Evolutionary conservation across 2,113 vertebrate species (phyloP), one percentile per base, ranked within the genome.

Genomic region (Porphyrio hochstetteri): DNA sequence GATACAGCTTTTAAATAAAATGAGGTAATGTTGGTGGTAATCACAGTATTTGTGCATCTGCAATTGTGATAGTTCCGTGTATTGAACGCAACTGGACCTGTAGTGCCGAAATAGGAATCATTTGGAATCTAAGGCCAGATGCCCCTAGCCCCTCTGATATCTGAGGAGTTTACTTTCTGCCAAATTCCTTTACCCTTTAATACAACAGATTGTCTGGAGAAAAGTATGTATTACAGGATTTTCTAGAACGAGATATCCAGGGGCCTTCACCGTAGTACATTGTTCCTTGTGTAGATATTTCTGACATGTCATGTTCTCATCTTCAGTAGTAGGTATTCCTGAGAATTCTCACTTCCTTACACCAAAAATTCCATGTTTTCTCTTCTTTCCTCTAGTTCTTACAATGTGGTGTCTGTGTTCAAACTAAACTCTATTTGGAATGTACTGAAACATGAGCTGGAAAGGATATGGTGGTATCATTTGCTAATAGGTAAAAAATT

Each of bases 251-350:
- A 36, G 23, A 52, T 33, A 28, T 4, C 20, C 40, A 13, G 56
- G 7, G 2, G 9, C 84, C 11, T 5, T 87, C 55, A 10, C 13
- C 55, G 75, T 67, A 57, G 33, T 48, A 57, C 4, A 13, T 46
- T 69, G 18, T 69, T 40, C 14, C 35, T 77, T 6, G 61, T n/a
- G 72, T 19, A 60, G 35, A 59, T 5, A n/a, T 69, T 94, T 84
- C 13, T 0, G 0, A 16, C 2, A 6, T 63, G 13, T 21, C 29
- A 11, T 28, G 6, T 44, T 76, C 11, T 11, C 17, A 6, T 82
- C 13, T 27, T 82, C 9, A n/a, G 0, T 18, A 87, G 13, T 42
- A 60, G 48, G 2, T 20, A 52, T 68, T 88, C 46, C 18, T 78
- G 42, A 81, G 53, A 76, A 76, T 67, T 78, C 13, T 48, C 7